Evolutionary conservation across 1,140 invertebrate species (phyloP).

Genomic region (Globodera ellingtonae): DNA sequence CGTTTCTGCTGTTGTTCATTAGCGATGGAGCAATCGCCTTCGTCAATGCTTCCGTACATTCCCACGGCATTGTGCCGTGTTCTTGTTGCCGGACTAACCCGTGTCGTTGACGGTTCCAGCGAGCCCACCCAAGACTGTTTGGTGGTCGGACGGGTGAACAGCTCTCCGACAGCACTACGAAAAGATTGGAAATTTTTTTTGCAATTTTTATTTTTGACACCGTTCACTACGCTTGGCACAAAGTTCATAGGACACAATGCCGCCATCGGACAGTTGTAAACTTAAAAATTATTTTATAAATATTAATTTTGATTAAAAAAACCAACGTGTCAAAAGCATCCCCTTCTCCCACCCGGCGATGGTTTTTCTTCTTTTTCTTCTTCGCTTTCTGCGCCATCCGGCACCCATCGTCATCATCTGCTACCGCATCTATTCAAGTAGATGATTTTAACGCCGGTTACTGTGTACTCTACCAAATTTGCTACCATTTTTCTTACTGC

Average conservation of each 20-base stretch:
- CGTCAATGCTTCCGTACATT: constrained; percentile 23
- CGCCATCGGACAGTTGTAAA: constrained; percentile 52
- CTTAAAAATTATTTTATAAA: too few species aligned
- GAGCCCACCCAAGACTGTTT: constrained; percentile 31
- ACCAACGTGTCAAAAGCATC: constrained; percentile 46
- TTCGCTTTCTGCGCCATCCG: not conserved
- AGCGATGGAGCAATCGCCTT: not conserved
- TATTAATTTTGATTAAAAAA: too few species aligned
- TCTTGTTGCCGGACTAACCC: constrained; percentile 1
- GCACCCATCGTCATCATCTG: not conserved
- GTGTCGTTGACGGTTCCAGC: not conserved
- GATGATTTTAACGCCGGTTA: not conserved
- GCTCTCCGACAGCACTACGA: constrained; percentile 3
- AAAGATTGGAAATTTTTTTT: too few species aligned
- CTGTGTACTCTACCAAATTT: constrained; percentile 22
- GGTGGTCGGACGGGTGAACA: constrained; percentile 29
- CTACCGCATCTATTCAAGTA: not conserved
- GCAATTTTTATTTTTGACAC: not conserved
- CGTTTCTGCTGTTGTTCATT: not conserved
- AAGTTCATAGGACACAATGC: constrained; percentile 56
- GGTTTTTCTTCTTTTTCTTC: constrained; percentile 35
- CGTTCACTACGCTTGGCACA: constrained; percentile 33
- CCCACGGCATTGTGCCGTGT: not conserved
- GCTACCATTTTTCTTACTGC: constrained; percentile 23
- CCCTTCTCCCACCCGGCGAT: constrained; percentile 32